Conservation (phyloP, 2,797 vertebrate genomes). For the Enteromius afrohamiltoni region DNA sequence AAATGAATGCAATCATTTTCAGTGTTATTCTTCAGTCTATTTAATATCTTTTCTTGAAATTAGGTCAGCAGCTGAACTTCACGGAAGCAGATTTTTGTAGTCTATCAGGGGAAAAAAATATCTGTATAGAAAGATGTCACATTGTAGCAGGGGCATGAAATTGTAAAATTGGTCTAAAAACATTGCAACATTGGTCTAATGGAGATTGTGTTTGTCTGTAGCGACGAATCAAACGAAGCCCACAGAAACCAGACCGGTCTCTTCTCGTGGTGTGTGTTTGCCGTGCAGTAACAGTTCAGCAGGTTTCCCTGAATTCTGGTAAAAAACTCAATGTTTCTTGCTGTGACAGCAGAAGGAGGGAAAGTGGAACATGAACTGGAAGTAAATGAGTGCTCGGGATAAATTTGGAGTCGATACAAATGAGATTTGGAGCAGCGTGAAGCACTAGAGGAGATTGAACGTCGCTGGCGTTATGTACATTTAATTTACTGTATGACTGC, state of each 20-base stretch:
- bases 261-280: background rate
- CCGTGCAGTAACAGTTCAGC: background rate
- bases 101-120: too few relatives aligned
- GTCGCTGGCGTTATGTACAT: background rate
- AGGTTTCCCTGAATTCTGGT: background rate
- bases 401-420: slow-evolving; percentile 33
- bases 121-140: background rate
- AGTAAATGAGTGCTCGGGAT: slow-evolving; percentile 18
- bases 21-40: background rate
- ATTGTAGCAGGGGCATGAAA: background rate
- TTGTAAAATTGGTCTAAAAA: background rate
- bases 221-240: background rate
- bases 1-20: background rate
- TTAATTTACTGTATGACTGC: slow-evolving; percentile 48
- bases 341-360: slow-evolving; percentile 2
- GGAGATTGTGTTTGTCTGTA: background rate
- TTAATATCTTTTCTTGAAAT: background rate
- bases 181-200: background rate
- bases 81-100: too few relatives aligned
- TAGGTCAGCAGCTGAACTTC: background rate
- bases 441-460: slow-evolving; percentile 31
- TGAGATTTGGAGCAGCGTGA: slow-evolving; percentile 26
- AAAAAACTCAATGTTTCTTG: background rate
- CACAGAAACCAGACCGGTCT: background rate
- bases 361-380: slow-evolving; percentile 34